Evolutionary conservation across 1,140 invertebrate genomes (phyloP).

Genomic region (Lysiphlebus fabarum): DNA sequence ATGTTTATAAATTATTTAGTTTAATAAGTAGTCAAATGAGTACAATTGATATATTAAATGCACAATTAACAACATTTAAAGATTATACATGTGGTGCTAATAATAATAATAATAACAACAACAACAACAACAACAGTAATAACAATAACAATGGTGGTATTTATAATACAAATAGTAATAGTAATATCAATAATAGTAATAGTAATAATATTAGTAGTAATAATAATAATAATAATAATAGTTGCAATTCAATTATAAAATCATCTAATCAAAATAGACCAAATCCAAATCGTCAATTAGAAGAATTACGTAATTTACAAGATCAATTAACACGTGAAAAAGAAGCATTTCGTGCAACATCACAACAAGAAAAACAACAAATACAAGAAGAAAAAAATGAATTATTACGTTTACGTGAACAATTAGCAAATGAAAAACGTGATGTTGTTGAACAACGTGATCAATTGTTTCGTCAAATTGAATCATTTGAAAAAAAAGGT

Average conservation of each 20-base stretch:
- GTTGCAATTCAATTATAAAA: constrained; percentile 34
- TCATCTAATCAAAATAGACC: constrained; percentile 55
- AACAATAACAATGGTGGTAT: too few relatives aligned
- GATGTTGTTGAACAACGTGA: constrained; percentile 84
- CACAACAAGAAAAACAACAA: constrained; percentile 63
- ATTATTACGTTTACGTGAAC: constrained; percentile 61
- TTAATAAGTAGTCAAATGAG: constrained; percentile 83
- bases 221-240: too few relatives aligned
- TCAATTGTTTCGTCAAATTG: constrained; percentile 78
- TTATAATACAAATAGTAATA: too few relatives aligned
- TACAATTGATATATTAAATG: constrained; percentile 72
- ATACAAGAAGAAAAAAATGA: constrained; percentile 65
- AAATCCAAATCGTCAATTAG: constrained; percentile 63
- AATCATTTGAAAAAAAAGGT: constrained; percentile 72
- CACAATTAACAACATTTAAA: constrained; percentile 61
- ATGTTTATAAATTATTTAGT: constrained; percentile 77
- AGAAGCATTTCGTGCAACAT: constrained; percentile 68
- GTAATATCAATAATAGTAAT: too few relatives aligned
- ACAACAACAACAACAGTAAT: constrained; percentile 55
- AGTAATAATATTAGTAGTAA: constrained; percentile 26
- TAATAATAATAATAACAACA: too few relatives aligned
- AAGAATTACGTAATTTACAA: constrained; percentile 71
- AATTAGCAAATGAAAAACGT: constrained; percentile 70
- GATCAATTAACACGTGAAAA: constrained; percentile 78
- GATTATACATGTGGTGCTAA: constrained; percentile 29